phyloP scores from a whole-genome alignment of 2,888 invertebrate genomes.

The Drosophila imparisetae region DNA sequence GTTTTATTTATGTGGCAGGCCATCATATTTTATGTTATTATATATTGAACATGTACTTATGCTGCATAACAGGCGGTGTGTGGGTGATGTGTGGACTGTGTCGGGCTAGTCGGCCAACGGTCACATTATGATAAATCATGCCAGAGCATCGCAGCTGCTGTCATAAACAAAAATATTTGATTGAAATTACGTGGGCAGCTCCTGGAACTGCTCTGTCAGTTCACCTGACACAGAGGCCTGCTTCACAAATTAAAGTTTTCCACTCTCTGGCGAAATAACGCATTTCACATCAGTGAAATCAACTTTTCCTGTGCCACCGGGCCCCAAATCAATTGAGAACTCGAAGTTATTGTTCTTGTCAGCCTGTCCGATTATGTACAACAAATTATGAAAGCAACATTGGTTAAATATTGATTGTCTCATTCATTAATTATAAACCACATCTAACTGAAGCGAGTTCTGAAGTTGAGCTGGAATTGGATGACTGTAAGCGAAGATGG shows the following conservation, averaged over 20 bases:
- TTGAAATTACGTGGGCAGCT: constrained; percentile 65
- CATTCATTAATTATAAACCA: constrained; percentile 18
- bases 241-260: constrained; percentile 56
- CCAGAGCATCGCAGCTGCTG: constrained; percentile 44
- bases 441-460: background rate
- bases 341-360: constrained; percentile 41
- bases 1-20: constrained; percentile 70
- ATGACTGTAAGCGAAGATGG: background rate
- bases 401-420: constrained; percentile 16
- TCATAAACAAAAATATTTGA: constrained; percentile 75
- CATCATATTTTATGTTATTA: constrained; percentile 73
- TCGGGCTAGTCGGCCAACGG: constrained; percentile 7
- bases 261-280: constrained; percentile 8
- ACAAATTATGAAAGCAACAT: constrained; percentile 13
- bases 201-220: constrained; percentile 32
- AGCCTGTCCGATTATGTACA: constrained; percentile 23
- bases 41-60: constrained; percentile 74
- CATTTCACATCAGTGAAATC: constrained; percentile 54
- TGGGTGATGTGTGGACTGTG: background rate
- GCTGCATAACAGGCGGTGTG: constrained; percentile 57
- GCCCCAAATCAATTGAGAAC: constrained; percentile 12
- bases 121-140: constrained; percentile 74
- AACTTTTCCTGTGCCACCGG: constrained; percentile 36
- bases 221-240: constrained; percentile 38
- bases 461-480: background rate